Evolutionary conservation across 2,113 vertebrate genomes (phyloP).

Genomic region (Corythornis cristatus): DNA sequence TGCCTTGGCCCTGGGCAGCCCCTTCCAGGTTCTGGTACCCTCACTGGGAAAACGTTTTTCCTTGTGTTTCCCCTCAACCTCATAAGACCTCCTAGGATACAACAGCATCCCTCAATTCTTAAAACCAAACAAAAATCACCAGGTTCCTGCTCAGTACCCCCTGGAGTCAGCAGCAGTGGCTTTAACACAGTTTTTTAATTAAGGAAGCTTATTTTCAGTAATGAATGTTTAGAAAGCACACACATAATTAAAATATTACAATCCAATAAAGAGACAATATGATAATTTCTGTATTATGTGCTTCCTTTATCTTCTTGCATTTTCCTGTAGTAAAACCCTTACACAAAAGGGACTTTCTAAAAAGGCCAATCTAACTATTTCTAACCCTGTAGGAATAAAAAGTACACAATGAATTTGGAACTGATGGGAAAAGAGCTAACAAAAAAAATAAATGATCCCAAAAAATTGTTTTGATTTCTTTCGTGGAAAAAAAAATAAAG

Average conservation of each 20-base stretch:
- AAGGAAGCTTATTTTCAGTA: conserved; percentile 29
- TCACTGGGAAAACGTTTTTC: too few relatives aligned
- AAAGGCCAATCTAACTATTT: neutral
- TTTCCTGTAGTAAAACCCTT: neutral
- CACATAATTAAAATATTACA: neutral
- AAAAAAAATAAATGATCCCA: neutral
- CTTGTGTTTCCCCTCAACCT: too few relatives aligned
- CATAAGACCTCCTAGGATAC: neutral
- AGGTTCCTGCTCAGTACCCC: neutral
- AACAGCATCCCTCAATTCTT: neutral
- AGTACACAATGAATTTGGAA: neutral
- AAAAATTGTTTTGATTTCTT: neutral
- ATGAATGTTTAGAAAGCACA: neutral
- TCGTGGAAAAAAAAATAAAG: neutral
- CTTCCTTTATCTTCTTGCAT: neutral
- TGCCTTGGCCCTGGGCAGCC: neutral
- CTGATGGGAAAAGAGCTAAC: neutral
- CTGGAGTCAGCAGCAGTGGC: neutral
- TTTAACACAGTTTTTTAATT: neutral
- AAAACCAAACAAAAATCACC: neutral
- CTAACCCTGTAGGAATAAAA: neutral
- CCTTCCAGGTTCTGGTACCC: too few relatives aligned
- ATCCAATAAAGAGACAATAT: neutral
- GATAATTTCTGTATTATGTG: neutral
- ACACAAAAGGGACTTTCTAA: neutral